Base-by-base conservation (phyloP, 1,140 invertebrate genomes). In the Mercenaria mercenaria region DNA sequence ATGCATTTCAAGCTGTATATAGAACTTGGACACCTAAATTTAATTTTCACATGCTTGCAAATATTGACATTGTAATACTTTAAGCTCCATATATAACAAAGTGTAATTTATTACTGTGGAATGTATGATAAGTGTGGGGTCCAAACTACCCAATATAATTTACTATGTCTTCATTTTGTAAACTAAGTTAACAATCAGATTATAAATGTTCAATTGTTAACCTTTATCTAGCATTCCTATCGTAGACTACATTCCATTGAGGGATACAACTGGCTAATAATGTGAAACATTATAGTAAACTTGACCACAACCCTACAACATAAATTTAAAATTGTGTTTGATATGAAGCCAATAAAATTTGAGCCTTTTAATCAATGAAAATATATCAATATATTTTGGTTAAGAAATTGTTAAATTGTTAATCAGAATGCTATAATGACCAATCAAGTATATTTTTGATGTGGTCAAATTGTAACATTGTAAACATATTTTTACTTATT, bases 221-320 rank as follows among this genome's bases (percentile, higher is more conserved):
- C 41, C 29, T 79, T 79, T 79, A 79, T 79, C 74, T 47, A 34
- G 29, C 74, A 79, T 79, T 79, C 74, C 74, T 47, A 79, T 79
- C 74, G 74, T 1, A 50, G 74, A 79, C 43, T 47, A n/a, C 41
- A 47, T 50, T 79, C 47, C 74, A 50, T 13, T 50, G 41, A 8
- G 11, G 67, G 29, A n/a, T 72, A 29, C 15, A 20, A 72, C 67
- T 72, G 67, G 67, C 67, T 72, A 72, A 72, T 39, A 39, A 39
- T 20, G 67, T 23, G 8, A 29, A 72, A 18, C 15, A 20, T 15
- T 72, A 39, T 39, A 72, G 67, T 72, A 23, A 37, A 72, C 34
- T 72, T 72, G 67, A 72, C 67, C 67, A 72, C 34, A 72, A 72
- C 34, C 15, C 10, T 39, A 3, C 18, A 10, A 64, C 26, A 64